phyloP scores from a whole-genome alignment of 2,113 vertebrate genomes.

The Marmota flaviventris region DNA sequence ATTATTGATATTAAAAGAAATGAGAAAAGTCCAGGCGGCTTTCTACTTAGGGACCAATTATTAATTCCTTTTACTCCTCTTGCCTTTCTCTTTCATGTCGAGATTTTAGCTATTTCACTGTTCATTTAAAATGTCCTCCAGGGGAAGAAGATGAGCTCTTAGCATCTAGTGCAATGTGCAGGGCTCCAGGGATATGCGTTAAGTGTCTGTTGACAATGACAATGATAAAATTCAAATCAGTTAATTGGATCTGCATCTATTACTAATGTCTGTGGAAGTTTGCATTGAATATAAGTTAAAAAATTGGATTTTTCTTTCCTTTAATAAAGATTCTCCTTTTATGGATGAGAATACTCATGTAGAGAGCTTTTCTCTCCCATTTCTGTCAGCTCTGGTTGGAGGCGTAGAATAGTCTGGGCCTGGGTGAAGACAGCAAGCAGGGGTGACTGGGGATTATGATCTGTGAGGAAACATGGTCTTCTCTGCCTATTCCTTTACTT shows the following conservation, averaged over 20 bases:
- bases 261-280: background rate
- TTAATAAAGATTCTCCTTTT: background rate
- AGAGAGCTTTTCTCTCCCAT: background rate
- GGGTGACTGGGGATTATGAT: background rate
- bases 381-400: background rate
- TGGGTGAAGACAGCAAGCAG: background rate
- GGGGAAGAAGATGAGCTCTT: background rate
- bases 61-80: conserved; percentile 57
- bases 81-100: background rate
- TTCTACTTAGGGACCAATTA: conserved; percentile 39
- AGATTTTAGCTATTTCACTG: conserved; percentile 45
- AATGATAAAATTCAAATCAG: conserved; percentile 36
- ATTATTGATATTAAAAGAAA: conserved; percentile 49
- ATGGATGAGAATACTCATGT: background rate
- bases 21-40: background rate
- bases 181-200: background rate
- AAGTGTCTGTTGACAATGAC: background rate
- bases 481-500: background rate
- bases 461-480: background rate
- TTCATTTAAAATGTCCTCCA: conserved; percentile 45
- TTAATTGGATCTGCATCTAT: background rate
- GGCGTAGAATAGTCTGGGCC: background rate
- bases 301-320: background rate
- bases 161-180: background rate
- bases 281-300: background rate